A percentile compares a stretch with the other conserved stretches of the same genome.
Evolutionary conservation across 2,888 invertebrate genomes (phyloP).

Genomic region (Labia minor): DNA sequence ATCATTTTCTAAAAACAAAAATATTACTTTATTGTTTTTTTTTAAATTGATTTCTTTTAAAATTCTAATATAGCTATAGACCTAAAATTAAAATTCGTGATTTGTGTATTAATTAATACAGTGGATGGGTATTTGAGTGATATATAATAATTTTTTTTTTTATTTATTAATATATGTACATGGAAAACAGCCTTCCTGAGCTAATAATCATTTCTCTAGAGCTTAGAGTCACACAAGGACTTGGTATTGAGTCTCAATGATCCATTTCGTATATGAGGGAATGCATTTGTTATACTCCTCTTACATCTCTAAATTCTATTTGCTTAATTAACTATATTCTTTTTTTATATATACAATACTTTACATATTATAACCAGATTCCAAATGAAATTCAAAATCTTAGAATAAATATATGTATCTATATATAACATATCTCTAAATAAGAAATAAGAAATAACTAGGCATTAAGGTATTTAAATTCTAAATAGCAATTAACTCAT

Average conservation of each 20-base stretch:
- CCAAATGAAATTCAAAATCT: background rate
- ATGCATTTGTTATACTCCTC: background rate
- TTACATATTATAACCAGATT: conserved; percentile 13
- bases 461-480: too few species aligned
- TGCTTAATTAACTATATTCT: background rate
- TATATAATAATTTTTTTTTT: too few species aligned
- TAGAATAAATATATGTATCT: too few species aligned
- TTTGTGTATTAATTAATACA: background rate
- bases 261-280: background rate
- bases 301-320: background rate
- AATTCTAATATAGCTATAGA: too few species aligned
- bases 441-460: too few species aligned
- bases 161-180: background rate
- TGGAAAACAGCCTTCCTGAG: background rate
- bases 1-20: too few species aligned
- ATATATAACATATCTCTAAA: too few species aligned
- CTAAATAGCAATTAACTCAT: too few species aligned
- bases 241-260: background rate
- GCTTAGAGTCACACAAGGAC: background rate
- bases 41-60: too few species aligned
- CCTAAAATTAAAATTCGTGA: too few species aligned
- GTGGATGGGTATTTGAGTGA: background rate
- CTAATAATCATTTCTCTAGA: background rate
- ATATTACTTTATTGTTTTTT: too few species aligned
- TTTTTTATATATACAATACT: conserved; percentile 13